Percentiles rank a stretch among this genome's conserved stretches.
These are phyloP conservation scores for Indicator maculatus DNA, from an alignment of 2,113 vertebrate species.

Conservation along the genomic window DNA sequence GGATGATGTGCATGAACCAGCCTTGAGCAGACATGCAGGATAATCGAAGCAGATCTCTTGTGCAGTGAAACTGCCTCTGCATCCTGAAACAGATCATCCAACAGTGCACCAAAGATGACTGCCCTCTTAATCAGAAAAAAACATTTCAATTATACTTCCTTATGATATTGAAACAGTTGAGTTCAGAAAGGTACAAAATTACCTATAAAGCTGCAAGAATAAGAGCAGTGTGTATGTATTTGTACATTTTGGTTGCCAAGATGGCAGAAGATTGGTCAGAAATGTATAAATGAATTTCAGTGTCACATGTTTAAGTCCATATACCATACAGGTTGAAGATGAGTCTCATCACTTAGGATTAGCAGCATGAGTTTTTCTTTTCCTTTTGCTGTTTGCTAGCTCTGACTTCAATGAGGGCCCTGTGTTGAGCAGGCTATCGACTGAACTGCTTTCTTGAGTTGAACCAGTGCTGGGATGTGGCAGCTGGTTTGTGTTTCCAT, in stretches of 20 bases:
- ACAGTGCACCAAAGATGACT: fast-evolving
- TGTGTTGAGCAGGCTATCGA: neutral
- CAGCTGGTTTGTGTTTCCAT: neutral
- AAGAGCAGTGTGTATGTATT: neutral
- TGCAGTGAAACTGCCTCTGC: neutral
- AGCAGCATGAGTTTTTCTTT: neutral
- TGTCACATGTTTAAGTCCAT: neutral
- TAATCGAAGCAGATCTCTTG: neutral
- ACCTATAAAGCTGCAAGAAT: neutral
- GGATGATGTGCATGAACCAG: neutral
- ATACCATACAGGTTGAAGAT: neutral
- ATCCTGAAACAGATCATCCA: neutral
- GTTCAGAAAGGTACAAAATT: neutral
- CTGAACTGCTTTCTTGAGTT: neutral
- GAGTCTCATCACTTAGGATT: neutral
- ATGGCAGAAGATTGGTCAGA: neutral
- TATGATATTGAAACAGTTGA: neutral
- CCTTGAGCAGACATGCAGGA: neutral
- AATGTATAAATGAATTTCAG: neutral
- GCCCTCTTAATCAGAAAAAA: neutral
- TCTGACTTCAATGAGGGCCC: neutral
- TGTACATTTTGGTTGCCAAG: neutral
- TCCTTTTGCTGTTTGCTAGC: neutral
- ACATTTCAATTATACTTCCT: neutral
- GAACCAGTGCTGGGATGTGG: neutral